Evolutionary conservation across 2,113 vertebrate species (phyloP).

Genomic region (Nothoprocta perdicaria): DNA sequence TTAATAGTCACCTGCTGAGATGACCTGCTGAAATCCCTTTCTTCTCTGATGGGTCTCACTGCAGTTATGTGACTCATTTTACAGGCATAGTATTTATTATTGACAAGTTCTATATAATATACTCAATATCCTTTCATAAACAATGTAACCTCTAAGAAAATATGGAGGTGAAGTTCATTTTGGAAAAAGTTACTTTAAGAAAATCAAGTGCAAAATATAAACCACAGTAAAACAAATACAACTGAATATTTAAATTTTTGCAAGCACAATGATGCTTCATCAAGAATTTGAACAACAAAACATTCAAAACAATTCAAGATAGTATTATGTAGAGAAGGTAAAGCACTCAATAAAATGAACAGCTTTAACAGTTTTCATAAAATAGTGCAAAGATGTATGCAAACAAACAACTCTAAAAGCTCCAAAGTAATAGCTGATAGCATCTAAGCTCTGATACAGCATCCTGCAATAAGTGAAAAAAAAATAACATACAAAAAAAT

Average conservation of each 20-base stretch:
- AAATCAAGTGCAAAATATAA: background rate
- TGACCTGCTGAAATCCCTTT: background rate
- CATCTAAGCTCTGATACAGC: constrained; percentile 23
- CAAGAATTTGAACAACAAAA: background rate
- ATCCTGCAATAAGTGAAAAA: constrained; percentile 4
- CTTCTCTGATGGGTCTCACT: background rate
- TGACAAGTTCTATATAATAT: background rate
- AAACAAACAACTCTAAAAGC: background rate
- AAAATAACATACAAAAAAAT: constrained; percentile 16
- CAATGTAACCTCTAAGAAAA: background rate
- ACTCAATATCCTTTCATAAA: background rate
- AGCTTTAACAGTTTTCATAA: background rate
- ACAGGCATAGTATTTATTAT: background rate
- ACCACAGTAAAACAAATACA: background rate
- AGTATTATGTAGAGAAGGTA: background rate
- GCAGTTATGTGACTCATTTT: background rate
- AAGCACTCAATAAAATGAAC: background rate
- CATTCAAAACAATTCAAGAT: background rate
- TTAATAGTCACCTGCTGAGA: background rate
- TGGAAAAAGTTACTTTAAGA: background rate
- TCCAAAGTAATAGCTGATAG: constrained; percentile 22
- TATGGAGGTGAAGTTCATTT: background rate
- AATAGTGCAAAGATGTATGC: background rate
- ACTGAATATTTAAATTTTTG: background rate
- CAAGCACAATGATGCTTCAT: background rate